Evolutionary conservation across 1,140 invertebrate genomes (phyloP).

Genomic region (Fopius arisanus): DNA sequence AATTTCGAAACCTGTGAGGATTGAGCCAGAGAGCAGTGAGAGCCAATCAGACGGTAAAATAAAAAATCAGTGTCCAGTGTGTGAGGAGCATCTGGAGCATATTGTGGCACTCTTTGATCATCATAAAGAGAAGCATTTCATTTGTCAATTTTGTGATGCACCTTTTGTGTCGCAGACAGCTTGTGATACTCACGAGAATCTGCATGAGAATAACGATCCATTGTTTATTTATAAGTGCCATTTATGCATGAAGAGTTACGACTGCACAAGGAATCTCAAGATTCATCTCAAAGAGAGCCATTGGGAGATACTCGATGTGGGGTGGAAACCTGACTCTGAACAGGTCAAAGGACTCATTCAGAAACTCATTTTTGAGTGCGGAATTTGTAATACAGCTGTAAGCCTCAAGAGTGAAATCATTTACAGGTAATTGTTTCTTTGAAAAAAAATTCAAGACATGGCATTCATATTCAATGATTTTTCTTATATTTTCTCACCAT

Average conservation of each 20-base stretch:
- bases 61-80: constrained; percentile 38
- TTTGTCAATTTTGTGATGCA: constrained; percentile 49
- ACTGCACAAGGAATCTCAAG: constrained; percentile 42
- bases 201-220: constrained; percentile 47
- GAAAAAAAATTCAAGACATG: background rate
- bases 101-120: constrained; percentile 40
- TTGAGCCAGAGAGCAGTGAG: background rate
- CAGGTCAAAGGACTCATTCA: constrained; percentile 15
- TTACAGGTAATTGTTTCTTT: background rate
- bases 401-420: background rate
- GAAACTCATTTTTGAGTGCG: constrained; percentile 32
- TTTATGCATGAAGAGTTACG: constrained; percentile 46
- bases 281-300: constrained; percentile 36
- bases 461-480: too few relatives aligned
- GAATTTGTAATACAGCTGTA: background rate
- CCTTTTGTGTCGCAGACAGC: constrained; percentile 42
- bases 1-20: too few relatives aligned
- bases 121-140: constrained; percentile 43
- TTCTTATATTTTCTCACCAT: background rate
- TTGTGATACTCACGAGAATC: constrained; percentile 45
- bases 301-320: background rate
- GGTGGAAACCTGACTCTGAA: constrained; percentile 15
- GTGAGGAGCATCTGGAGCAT: constrained; percentile 35
- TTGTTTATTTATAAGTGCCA: constrained; percentile 52
- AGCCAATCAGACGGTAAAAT: constrained; percentile 34